phyloP scores from a whole-genome alignment of 1,140 invertebrate genomes.

The Anastrepha ludens region DNA sequence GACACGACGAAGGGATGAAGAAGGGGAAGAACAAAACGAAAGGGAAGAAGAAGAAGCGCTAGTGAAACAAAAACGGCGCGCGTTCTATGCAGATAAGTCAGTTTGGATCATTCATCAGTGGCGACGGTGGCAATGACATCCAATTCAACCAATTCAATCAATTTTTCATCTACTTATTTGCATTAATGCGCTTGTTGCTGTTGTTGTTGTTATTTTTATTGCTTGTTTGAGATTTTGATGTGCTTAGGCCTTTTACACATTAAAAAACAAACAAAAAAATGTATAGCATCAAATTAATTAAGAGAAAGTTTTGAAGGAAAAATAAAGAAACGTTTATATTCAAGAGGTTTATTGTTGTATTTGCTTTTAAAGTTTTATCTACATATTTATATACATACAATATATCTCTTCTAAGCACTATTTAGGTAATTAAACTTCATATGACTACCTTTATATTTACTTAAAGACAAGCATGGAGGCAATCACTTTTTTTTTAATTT shows the following conservation, averaged over 20 bases:
- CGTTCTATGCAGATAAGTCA: not conserved
- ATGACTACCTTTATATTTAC: not conserved
- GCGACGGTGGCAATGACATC: constrained; percentile 2
- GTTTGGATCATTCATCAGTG: not conserved
- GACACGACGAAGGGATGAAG: no score
- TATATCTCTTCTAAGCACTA: not conserved
- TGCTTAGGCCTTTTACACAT: no score
- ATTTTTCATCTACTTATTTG: not conserved
- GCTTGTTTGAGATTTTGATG: no score
- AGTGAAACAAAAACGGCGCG: not conserved
- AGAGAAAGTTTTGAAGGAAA: not conserved
- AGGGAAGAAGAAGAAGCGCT: not conserved
- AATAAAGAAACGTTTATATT: not conserved
- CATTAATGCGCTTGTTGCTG: not conserved
- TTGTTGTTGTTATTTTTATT: not conserved
- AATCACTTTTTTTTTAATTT: no score
- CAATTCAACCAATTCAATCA: not conserved
- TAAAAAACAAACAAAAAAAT: not conserved
- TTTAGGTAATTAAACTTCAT: not conserved
- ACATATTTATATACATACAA: not conserved
- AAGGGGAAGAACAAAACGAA: not conserved
- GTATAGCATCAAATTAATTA: constrained; percentile 14
- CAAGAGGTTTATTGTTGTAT: not conserved
- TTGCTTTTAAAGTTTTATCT: not conserved
- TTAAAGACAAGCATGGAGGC: no score